Conservation (phyloP, 2,888 invertebrate species). For the Tipula unca region DNA sequence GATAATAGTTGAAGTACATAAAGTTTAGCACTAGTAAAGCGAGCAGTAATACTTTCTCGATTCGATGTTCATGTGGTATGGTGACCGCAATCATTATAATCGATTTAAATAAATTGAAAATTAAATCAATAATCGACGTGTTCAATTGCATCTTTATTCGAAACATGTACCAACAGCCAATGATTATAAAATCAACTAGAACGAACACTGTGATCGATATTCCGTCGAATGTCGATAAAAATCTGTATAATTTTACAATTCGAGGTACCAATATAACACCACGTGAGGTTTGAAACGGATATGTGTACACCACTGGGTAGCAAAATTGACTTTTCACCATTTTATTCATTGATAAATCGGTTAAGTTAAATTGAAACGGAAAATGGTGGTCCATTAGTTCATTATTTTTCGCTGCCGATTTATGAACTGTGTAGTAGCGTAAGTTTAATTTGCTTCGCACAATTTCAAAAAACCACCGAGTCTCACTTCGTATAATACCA, state of each 20-base stretch:
- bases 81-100: neutral
- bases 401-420: neutral
- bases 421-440: neutral
- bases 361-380: too few relatives aligned
- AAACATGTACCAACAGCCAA: neutral
- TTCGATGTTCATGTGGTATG: neutral
- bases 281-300: neutral
- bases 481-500: too few relatives aligned
- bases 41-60: neutral
- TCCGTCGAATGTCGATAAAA: neutral
- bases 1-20: neutral
- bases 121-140: neutral
- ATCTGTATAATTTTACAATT: neutral
- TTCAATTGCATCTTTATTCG: neutral
- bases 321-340: too few relatives aligned
- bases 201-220: neutral
- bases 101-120: neutral
- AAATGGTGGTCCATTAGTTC: too few relatives aligned
- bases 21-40: neutral
- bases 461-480: neutral
- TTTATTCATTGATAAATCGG: too few relatives aligned
- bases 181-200: neutral
- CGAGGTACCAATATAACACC: neutral
- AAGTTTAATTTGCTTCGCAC: neutral
- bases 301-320: neutral